phyloP scores from a whole-genome alignment of 1,140 invertebrate genomes.

The Pseudomyrmex cubaensis region DNA sequence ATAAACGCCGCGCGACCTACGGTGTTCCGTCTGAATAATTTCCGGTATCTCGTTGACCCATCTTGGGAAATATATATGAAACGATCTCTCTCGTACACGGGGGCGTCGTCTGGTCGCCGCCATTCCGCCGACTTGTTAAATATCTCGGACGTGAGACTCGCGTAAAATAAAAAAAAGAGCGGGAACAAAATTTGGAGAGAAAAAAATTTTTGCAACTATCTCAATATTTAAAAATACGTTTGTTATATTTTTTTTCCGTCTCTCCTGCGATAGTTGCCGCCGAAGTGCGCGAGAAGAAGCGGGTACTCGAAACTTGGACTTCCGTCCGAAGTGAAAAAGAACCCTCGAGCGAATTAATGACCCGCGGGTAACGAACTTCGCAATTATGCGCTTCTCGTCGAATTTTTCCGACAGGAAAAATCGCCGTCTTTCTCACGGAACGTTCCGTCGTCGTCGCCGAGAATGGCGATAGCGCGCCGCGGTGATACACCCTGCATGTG shows the following conservation, averaged over 20 bases:
- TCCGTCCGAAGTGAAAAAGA: not conserved
- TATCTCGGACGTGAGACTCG: not conserved
- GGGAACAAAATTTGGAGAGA: too few relatives aligned
- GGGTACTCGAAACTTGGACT: not conserved
- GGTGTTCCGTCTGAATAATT: constrained; percentile 74
- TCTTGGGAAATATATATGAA: constrained; percentile 71
- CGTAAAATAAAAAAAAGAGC: not conserved
- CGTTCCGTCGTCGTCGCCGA: not conserved
- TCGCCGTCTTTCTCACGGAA: not conserved
- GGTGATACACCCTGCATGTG: constrained; percentile 6
- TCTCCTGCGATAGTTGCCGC: too few relatives aligned
- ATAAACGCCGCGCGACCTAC: constrained; percentile 30
- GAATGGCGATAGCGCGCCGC: constrained; percentile 35
- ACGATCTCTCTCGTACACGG: not conserved
- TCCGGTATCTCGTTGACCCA: constrained; percentile 74
- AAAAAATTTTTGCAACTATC: too few relatives aligned
- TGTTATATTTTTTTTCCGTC: not conserved
- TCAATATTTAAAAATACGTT: too few relatives aligned
- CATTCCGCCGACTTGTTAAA: not conserved
- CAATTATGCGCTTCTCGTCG: constrained; percentile 12
- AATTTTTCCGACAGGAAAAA: not conserved
- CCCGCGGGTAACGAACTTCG: not conserved
- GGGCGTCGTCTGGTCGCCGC: not conserved
- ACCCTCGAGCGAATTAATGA: not conserved
- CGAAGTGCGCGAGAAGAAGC: not conserved